phyloP scores from a whole-genome alignment of 1,140 invertebrate genomes.

The Alviniconcha marisindica region DNA sequence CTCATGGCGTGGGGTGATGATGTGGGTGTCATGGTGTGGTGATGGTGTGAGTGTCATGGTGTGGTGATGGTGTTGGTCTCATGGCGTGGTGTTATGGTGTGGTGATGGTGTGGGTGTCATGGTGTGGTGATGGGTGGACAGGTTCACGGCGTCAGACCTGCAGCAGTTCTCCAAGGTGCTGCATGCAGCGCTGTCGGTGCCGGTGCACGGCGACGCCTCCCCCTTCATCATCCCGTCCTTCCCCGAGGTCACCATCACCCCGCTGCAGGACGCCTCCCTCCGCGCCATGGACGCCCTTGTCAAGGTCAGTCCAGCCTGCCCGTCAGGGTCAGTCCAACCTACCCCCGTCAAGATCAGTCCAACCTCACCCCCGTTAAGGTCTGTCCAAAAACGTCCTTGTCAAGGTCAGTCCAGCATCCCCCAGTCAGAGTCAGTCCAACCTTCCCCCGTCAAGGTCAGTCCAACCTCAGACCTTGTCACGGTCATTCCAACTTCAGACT shows the following conservation, averaged over 20 bases:
- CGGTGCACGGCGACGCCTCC: conserved; percentile 88
- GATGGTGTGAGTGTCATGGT: not conserved
- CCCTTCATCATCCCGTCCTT: conserved; percentile 83
- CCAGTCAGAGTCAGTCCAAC: not conserved
- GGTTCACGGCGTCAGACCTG: conserved; percentile 13
- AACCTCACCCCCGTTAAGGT: too few species aligned
- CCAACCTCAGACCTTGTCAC: conserved; percentile 88
- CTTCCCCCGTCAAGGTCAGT: too few species aligned
- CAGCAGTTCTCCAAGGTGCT: conserved; percentile 76
- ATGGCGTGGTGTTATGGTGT: too few species aligned
- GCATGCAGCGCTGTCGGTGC: conserved; percentile 86
- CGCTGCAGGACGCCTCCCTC: conserved; percentile 89
- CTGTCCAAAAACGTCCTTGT: conserved; percentile 88
- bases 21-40: not conserved
- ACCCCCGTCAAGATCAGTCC: too few species aligned
- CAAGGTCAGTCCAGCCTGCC: conserved; percentile 78
- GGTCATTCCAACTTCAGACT: too few species aligned
- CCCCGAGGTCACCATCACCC: conserved; percentile 85
- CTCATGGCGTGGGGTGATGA: too few species aligned
- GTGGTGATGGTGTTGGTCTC: too few species aligned
- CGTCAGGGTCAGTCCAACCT: not conserved
- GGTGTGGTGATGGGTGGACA: too few species aligned
- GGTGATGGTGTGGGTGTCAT: too few species aligned
- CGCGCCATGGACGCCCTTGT: conserved; percentile 88
- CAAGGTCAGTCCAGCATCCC: conserved; percentile 78